Conservation (phyloP, 2,888 invertebrate species). For the Acrobasis suavella region DNA sequence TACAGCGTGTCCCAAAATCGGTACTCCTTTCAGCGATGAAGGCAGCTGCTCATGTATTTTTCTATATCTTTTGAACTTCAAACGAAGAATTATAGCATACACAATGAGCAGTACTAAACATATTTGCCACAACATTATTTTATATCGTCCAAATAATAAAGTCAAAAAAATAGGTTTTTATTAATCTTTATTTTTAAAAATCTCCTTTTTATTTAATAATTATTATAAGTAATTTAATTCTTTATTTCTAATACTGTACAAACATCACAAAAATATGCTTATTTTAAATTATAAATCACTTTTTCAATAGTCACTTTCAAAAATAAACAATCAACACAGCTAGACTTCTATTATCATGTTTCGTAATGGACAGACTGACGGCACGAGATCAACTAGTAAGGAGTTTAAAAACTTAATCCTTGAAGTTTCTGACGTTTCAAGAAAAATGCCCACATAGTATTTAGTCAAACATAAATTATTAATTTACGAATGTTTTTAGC, state of each 20-base stretch:
- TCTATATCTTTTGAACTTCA: constrained; percentile 1
- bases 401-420: not conserved
- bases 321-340: not conserved
- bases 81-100: not conserved
- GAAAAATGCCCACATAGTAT: too few relatives aligned
- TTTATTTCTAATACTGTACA: too few relatives aligned
- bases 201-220: not conserved
- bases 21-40: not conserved
- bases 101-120: not conserved
- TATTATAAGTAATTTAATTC: not conserved
- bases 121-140: constrained; percentile 16
- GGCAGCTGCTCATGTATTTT: constrained; percentile 8
- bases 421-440: not conserved
- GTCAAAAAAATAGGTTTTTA: not conserved
- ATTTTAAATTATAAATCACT: too few relatives aligned
- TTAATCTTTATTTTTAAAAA: not conserved
- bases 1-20: constrained; percentile 2
- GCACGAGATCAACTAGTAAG: not conserved
- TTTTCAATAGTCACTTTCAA: not conserved
- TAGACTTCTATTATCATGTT: not conserved
- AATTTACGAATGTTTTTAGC: too few relatives aligned
- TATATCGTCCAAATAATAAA: not conserved
- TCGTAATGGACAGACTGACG: not conserved
- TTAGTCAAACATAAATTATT: too few relatives aligned
- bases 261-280: not conserved